Evolutionary conservation across 2,888 invertebrate genomes (phyloP), one percentile per base, ranked within the genome.

Genomic region (Formica aserva): DNA sequence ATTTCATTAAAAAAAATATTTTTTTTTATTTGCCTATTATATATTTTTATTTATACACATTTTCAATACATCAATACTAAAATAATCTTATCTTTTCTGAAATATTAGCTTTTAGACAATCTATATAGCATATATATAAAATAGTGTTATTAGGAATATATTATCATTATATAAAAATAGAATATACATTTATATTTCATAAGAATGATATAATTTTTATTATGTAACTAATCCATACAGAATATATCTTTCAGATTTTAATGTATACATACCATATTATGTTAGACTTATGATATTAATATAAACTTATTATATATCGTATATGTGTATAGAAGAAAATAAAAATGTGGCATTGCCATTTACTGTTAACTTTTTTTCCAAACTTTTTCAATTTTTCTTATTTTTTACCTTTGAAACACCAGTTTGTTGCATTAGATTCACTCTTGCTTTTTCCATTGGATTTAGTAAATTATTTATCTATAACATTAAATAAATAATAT

Each of bases 391-490:
- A 8, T 1, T 8, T 52, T 52, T 52, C 26, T 52, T 52, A 32
- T 76, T 41, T 13, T 77, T 38, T 66, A 55, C 38, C 76, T 77
- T 66, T 41, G 29, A 0, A 15, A 18, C 18, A 45, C 13, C 13
- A 5, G 2, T 1, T 65, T 48, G 15, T 52, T 52, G n/a, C 15
- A 5, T n/a, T 52, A 52, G n/a, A 15, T 45, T 45, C n/a, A 52
- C 8, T 6, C n/a, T 66, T 32, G 15, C 2, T 22, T 45, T 22
- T 38, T 26, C 26, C n/a, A 2, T 15, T 29, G 52, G 13, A 66
- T 66, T 26, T 8, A 77, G 13, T 29, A 77, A n/a, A 60, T 77
- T 66, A n/a, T 77, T 66, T 15, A 55, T 5, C 76, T 77, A 9
- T 0, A 55, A 66, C 0, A 66, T 22, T 38, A 48, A 65, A 35